phyloP scores from a whole-genome alignment of 2,888 invertebrate genomes.

The Empis livida region DNA sequence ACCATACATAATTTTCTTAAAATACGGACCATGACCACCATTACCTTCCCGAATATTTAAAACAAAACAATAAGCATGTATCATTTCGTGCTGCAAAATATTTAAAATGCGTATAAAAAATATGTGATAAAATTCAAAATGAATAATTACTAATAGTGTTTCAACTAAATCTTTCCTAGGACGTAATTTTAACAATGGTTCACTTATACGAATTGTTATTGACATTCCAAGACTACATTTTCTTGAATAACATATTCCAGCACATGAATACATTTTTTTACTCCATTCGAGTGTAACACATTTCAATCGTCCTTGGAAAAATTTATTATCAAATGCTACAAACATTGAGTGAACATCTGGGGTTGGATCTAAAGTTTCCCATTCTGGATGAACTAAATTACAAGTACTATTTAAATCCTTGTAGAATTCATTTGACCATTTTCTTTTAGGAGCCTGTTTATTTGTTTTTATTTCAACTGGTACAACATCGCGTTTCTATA shows the following conservation, averaged over 20 bases:
- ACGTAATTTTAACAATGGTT: constrained; percentile 80
- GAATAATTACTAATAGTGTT: constrained; percentile 62
- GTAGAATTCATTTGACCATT: background rate
- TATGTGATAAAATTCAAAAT: background rate
- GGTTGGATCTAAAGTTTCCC: constrained; percentile 84
- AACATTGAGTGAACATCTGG: constrained; percentile 84
- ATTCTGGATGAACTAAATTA: constrained; percentile 33
- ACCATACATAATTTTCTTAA: constrained; percentile 81
- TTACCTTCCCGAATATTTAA: constrained; percentile 71
- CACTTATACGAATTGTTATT: constrained; percentile 50
- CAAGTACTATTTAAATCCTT: constrained; percentile 25
- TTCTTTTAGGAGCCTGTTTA: background rate
- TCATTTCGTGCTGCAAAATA: constrained; percentile 84
- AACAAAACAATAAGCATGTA: constrained; percentile 92
- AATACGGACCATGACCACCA: constrained; percentile 92
- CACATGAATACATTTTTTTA: constrained; percentile 67
- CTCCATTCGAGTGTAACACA: constrained; percentile 90
- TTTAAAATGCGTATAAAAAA: constrained; percentile 6
- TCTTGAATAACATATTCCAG: constrained; percentile 42
- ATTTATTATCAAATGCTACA: constrained; percentile 68
- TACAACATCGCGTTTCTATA: background rate
- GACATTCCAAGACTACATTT: constrained; percentile 22
- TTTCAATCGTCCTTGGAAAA: constrained; percentile 65
- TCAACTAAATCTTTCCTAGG: constrained; percentile 92
- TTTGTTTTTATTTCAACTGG: background rate